These are phyloP conservation scores for Phyllotis vaccarum DNA, from an alignment of 2,797 vertebrate species.

Conservation along the genomic window DNA sequence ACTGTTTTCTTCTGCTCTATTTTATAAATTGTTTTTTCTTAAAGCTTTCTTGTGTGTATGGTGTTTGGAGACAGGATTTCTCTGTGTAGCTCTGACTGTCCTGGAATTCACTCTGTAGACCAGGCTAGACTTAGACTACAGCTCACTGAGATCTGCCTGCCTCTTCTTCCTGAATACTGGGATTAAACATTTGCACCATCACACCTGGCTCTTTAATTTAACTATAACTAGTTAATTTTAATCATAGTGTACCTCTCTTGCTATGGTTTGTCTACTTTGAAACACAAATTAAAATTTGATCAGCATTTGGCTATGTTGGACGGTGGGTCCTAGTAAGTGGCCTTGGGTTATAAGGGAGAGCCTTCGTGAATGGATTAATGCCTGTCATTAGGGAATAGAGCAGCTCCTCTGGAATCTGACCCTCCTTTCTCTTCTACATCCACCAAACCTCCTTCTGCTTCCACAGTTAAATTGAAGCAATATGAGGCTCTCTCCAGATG, in stretches of 20 bases:
- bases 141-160: background rate
- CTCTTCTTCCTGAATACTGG: background rate
- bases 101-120: background rate
- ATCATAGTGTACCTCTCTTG: slow-evolving; percentile 71
- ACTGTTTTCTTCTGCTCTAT: slow-evolving; percentile 65
- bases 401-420: background rate
- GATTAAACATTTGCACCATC: background rate
- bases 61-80: background rate
- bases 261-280: background rate
- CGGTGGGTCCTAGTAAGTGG: background rate
- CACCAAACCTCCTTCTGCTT: background rate
- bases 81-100: background rate
- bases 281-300: background rate
- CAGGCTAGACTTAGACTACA: background rate
- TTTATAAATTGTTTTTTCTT: background rate
- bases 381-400: background rate
- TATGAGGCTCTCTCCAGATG: background rate
- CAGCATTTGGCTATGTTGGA: background rate
- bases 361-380: background rate
- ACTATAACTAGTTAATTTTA: slow-evolving; percentile 70
- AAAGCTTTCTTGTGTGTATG: background rate
- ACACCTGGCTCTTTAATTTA: background rate
- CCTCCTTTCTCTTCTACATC: background rate
- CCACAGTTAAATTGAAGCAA: background rate
- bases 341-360: background rate